phyloP scores from a whole-genome alignment of 2,888 invertebrate species.

The Creontiades dilutus region DNA sequence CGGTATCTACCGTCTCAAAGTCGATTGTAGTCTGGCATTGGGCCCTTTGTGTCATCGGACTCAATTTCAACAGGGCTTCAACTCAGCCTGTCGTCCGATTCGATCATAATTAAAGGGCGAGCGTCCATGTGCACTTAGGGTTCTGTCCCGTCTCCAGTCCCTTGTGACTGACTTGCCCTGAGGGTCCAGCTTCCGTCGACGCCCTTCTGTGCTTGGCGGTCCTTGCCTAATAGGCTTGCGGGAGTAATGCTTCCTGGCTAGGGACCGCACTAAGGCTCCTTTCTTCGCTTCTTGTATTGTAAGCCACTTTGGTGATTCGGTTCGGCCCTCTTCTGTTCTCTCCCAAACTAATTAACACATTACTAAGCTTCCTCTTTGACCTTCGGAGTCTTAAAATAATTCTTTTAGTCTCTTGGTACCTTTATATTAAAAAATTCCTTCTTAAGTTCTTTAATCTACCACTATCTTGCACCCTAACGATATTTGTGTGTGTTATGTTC shows the following conservation, averaged over 20 bases:
- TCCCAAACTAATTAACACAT: neutral
- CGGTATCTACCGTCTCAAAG: too few species aligned
- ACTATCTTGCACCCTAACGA: too few species aligned
- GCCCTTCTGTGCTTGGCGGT: neutral
- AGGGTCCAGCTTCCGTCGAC: neutral
- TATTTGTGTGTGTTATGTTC: too few species aligned
- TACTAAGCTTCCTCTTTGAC: neutral
- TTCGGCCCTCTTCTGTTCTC: neutral
- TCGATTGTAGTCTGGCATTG: too few species aligned
- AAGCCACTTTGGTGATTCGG: neutral
- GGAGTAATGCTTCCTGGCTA: neutral
- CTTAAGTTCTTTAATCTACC: too few species aligned
- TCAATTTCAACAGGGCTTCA: neutral
- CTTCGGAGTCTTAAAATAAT: too few species aligned
- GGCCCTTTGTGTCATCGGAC: neutral
- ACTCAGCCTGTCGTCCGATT: neutral
- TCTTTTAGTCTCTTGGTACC: too few species aligned
- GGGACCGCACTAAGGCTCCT: neutral
- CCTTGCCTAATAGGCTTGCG: constrained; percentile 1
- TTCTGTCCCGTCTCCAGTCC: neutral
- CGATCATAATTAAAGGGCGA: constrained; percentile 20
- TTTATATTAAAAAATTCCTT: too few species aligned
- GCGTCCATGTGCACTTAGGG: neutral
- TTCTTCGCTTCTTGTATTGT: neutral
- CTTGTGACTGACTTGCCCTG: constrained; percentile 22